Percentiles rank a stretch among this genome's conserved stretches.
phyloP scores from a whole-genome alignment of 2,113 vertebrate species.

The Syngnathus typhle region DNA sequence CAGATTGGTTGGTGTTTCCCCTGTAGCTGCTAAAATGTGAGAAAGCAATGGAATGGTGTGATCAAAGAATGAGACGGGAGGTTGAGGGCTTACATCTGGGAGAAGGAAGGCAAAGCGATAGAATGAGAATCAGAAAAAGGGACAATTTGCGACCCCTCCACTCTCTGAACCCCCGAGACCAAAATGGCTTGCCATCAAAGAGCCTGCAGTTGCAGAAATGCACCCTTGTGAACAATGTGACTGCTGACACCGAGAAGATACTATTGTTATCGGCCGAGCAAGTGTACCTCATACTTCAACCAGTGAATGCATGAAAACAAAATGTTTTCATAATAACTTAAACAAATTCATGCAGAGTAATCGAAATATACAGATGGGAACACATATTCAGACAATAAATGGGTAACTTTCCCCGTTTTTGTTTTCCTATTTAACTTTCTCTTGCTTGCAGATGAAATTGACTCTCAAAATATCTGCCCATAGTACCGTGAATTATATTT shows the following conservation, averaged over 20 bases:
- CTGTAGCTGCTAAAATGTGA: slow-evolving; percentile 12
- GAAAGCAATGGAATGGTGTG: slow-evolving; percentile 10
- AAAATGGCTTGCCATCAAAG: slow-evolving; percentile 56
- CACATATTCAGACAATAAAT: neutral
- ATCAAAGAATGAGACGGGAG: slow-evolving; percentile 39
- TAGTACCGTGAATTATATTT: slow-evolving; percentile 21
- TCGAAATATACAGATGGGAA: neutral
- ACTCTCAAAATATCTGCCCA: neutral
- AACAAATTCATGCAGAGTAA: neutral
- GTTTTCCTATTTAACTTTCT: neutral
- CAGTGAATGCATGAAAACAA: neutral
- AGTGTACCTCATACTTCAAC: neutral
- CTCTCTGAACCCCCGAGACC: slow-evolving; percentile 37
- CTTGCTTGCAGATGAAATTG: neutral
- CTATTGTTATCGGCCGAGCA: neutral
- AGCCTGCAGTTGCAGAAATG: slow-evolving; percentile 48
- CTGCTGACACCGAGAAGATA: neutral
- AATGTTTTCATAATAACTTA: neutral
- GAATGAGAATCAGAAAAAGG: slow-evolving; percentile 2
- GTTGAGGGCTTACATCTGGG: neutral
- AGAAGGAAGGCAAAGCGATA: slow-evolving; percentile 12
- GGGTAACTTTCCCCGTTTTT: neutral
- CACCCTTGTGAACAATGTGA: neutral
- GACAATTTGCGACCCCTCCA: slow-evolving; percentile 11
- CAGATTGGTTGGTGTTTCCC: slow-evolving; percentile 25